Evolutionary conservation across 2,797 vertebrate genomes (phyloP), one percentile per base, ranked within the genome.

Genomic region (Avahi laniger): DNA sequence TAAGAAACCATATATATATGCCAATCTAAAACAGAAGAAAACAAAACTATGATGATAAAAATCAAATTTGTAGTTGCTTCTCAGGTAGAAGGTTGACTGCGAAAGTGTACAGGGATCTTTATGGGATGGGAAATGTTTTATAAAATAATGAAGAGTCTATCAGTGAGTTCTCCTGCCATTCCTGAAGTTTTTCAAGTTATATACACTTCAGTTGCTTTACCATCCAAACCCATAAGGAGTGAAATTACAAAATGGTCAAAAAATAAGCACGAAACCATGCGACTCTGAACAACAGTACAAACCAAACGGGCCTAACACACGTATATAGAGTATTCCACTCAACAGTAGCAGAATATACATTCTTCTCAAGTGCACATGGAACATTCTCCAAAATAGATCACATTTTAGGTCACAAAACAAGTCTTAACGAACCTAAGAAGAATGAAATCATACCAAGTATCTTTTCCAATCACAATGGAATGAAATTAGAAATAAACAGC

Each of bases 181-280:
- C 97, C 95, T 97, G 94, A 98, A 96, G 96, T 98, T 98, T 98
- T 95, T 97, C 97, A 94, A 97, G 94, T 97, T 98, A 98, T 97
- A 57, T 18, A 69, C 38, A 98, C 98, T 93, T 98, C 98, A 98
- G 97, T 78, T 95, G 85, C 95, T 98, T 98, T 97, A 98, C 96
- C 95, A 96, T 89, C 73, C 96, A 79, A 97, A 96, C 94, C 96
- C 86, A 91, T 95, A 92, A 97, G 96, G 89, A 69, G 73, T 86
- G 95, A 59, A 93, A 97, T 98, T 98, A 98, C 91, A 97, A 98
- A 97, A 98, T 93, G 46, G 85, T 87, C 94, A 52, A 22, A 89
- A 92, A 35, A 87, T 98, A 95, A 95, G 97, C 97, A 98, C 96
- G 98, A 93, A 96, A 97, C 92, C 84, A 22, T 57, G 30, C 30